Evolutionary conservation across 2,888 invertebrate genomes (phyloP), one percentile per base, ranked within the genome.

Genomic region (Anticlea derivata): DNA sequence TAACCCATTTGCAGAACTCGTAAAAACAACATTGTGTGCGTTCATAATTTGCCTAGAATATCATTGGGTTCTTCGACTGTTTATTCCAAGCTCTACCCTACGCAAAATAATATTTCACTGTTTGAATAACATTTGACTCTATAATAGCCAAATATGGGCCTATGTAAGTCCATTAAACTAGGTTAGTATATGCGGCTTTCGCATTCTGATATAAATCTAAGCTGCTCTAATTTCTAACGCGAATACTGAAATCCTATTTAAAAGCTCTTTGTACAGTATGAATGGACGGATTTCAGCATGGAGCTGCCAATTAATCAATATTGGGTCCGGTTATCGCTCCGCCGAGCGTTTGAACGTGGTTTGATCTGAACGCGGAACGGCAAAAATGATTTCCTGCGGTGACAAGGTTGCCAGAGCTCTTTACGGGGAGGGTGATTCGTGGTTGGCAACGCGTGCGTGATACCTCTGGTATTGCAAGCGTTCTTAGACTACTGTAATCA

Each of bases 251-350:
- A 41, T 24, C 11, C 30, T 22, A 29, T 34, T 37, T 23, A 48
- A 48, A 29, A 7, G 22, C 10, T 22, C 24, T 41, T 49, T 41
- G 30, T 49, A 11, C 37, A 20, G 30, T 41, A 23, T 43, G 37
- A 38, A 50, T 43, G 43, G 12, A 31, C 8, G 31, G 49, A 43
- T 43, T 43, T 50, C 35, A 30, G 23, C 20, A 31, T 37, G 29
- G 4, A 43, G 26, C 43, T 20, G 8, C 41, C 41, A 41, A 26
- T 43, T 20, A 31, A 43, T 50, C 49, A 38, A 50, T 50, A 50
- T 43, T 31, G 22, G 31, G 43, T 26, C 20, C 12, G 33, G 33
- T 20, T 39, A 27, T 34, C 39, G 27, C 7, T 33, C 34, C 12
- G 17, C 1, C 20, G 22, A 47, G 22, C 33, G 7, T 26, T 34